Evolutionary conservation across 2,888 invertebrate species (phyloP).

Genomic region (Laspeyria flexula): DNA sequence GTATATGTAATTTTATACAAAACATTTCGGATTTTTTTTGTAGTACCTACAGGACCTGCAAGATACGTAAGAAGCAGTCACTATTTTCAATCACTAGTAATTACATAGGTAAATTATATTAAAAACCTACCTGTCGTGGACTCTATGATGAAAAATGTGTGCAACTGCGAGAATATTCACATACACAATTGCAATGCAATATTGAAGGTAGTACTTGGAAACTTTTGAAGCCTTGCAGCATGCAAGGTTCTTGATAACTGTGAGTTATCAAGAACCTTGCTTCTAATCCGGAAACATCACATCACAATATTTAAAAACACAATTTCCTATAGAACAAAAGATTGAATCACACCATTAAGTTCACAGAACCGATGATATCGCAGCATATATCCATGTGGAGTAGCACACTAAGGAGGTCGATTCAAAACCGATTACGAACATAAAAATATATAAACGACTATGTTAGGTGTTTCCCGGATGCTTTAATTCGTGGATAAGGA

Average conservation of each 20-base stretch:
- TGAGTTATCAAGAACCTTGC: neutral
- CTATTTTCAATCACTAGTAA: no score
- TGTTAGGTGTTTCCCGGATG: conserved; percentile 24
- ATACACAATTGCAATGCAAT: no score
- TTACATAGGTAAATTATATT: no score
- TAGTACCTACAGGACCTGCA: no score
- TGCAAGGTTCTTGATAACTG: neutral
- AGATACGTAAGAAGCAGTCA: no score
- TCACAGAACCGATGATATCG: conserved; percentile 16
- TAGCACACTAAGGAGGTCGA: conserved; percentile 16
- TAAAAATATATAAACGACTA: conserved; percentile 4
- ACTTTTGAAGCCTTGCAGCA: neutral
- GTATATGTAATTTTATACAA: no score
- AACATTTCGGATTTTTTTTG: no score
- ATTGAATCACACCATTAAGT: conserved; percentile 3
- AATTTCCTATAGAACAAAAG: conserved; percentile 1
- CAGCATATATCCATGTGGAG: conserved; percentile 25
- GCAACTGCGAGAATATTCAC: no score
- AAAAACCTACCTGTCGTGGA: no score
- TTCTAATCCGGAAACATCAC: neutral
- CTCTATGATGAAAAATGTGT: no score
- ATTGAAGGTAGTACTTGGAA: no score
- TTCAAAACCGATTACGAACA: conserved; percentile 22
- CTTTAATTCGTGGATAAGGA: conserved; percentile 29
- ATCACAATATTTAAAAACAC: conserved; percentile 2